phyloP scores from a whole-genome alignment of 2,797 vertebrate genomes.

The Sciurus vulgaris region DNA sequence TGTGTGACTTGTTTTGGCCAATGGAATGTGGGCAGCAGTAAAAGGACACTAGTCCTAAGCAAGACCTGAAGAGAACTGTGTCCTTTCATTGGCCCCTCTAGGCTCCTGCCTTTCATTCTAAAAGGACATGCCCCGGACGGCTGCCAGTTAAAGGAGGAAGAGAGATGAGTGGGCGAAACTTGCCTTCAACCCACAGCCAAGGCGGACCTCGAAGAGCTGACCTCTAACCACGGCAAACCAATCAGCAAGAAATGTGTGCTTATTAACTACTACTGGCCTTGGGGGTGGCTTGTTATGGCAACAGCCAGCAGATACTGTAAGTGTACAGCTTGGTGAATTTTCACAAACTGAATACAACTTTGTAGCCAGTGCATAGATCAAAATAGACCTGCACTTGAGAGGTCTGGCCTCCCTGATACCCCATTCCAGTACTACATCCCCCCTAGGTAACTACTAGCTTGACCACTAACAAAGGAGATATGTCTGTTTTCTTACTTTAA shows the following conservation, averaged over 20 bases:
- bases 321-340: not conserved
- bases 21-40: not conserved
- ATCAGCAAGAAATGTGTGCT: not conserved
- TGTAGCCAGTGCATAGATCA: not conserved
- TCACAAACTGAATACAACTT: not conserved
- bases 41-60: not conserved
- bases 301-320: not conserved
- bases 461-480: not conserved
- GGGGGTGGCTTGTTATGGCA: not conserved
- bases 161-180: not conserved
- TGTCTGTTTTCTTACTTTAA: slow-evolving; percentile 33
- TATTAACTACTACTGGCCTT: not conserved
- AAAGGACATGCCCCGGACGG: not conserved
- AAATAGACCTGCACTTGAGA: not conserved
- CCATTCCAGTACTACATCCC: not conserved
- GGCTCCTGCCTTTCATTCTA: not conserved
- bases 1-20: not conserved
- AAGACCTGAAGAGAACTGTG: not conserved
- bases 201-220: not conserved
- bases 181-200: not conserved
- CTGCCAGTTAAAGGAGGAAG: not conserved
- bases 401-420: not conserved
- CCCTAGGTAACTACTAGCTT: not conserved
- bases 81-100: not conserved
- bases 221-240: not conserved